A percentile compares a stretch with the other conserved stretches of the same genome.
Conservation (phyloP, 1,140 invertebrate species). For the Gonioctena quinquepunctata region DNA sequence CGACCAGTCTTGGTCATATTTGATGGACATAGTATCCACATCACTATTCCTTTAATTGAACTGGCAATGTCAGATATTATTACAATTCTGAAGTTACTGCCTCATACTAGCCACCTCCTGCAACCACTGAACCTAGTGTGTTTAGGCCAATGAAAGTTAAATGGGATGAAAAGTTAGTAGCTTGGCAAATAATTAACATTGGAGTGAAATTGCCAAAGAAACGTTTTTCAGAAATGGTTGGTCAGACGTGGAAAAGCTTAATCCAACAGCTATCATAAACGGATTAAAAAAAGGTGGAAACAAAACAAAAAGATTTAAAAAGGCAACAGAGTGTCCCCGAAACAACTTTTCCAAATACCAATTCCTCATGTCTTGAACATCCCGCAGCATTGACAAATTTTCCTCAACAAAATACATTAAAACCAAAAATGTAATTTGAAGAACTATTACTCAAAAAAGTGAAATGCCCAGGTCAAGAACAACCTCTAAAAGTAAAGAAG, state of each 20-base stretch:
- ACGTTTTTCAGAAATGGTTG: not conserved
- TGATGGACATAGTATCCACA: conserved; percentile 3
- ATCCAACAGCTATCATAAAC: not conserved
- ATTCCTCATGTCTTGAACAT: too few species aligned
- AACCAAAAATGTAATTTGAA: too few species aligned
- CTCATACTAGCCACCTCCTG: conserved; percentile 40
- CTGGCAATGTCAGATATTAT: conserved; percentile 9
- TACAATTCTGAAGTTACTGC: conserved; percentile 37
- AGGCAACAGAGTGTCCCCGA: too few species aligned
- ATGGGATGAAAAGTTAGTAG: conserved; percentile 35
- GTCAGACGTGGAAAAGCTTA: not conserved
- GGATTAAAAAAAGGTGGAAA: not conserved
- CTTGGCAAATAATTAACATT: conserved; percentile 10
- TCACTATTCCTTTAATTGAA: not conserved
- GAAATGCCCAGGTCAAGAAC: too few species aligned
- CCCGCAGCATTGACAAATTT: too few species aligned
- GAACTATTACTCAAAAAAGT: too few species aligned
- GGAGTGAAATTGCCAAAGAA: not conserved
- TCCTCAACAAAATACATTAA: too few species aligned
- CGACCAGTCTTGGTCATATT: conserved; percentile 47
- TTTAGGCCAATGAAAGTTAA: conserved; percentile 44
- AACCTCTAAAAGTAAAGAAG: too few species aligned
- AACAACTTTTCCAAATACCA: too few species aligned
- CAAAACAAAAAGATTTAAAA: too few species aligned
- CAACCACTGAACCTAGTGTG: conserved; percentile 45